phyloP scores from a whole-genome alignment of 2,888 invertebrate species.

The Eutolmus rufibarbis region DNA sequence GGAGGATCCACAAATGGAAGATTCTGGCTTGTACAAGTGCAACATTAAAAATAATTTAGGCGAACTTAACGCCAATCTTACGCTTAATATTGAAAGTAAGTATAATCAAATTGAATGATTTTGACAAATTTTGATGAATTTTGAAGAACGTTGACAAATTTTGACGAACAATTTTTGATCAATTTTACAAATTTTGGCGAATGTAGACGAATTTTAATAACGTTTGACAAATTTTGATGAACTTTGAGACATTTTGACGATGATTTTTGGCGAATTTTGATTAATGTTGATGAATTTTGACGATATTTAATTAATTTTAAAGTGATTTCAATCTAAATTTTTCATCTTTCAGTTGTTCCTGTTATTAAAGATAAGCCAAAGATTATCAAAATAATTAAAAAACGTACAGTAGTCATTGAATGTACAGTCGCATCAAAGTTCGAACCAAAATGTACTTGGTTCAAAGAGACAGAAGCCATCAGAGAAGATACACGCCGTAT shows the following conservation, averaged over 20 bases:
- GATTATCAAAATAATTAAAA: constrained; percentile 89
- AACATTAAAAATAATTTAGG: constrained; percentile 96
- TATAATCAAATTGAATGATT: constrained; percentile 48
- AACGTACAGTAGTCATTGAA: constrained; percentile 91
- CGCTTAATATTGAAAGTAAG: constrained; percentile 97
- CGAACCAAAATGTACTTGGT: constrained; percentile 93
- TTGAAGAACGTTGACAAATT: too few species aligned
- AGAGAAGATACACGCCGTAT: constrained; percentile 67
- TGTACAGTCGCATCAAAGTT: constrained; percentile 93
- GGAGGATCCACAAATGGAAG: constrained; percentile 89
- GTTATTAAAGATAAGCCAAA: constrained; percentile 93
- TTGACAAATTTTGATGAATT: background rate
- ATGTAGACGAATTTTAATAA: too few species aligned
- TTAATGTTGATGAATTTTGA: too few species aligned
- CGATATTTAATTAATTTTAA: too few species aligned
- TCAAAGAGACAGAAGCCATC: constrained; percentile 82
- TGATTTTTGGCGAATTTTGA: too few species aligned
- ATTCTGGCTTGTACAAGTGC: constrained; percentile 98
- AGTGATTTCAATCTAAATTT: background rate
- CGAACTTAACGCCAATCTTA: constrained; percentile 95
- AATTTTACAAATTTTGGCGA: too few species aligned
- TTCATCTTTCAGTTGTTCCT: constrained; percentile 74
- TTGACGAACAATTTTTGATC: too few species aligned
- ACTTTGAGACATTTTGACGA: too few species aligned
- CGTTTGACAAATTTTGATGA: background rate